Evolutionary conservation across 2,797 vertebrate genomes (phyloP), one percentile per base, ranked within the genome.

Genomic region (Brachymystax lenok): DNA sequence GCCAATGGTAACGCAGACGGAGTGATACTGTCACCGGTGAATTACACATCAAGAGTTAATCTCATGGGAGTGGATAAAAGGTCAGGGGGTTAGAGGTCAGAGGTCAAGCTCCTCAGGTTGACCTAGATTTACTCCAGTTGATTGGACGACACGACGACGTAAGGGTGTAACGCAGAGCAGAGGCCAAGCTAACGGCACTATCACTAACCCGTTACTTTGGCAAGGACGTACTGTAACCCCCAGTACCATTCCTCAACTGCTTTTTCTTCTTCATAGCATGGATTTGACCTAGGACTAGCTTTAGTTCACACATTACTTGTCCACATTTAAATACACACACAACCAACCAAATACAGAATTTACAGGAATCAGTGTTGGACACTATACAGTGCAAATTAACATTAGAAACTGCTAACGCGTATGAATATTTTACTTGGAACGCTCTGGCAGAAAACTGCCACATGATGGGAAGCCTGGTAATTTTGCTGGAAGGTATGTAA

Each of bases 331-430:
- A 72, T 86, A 88, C 84, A 75, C 24, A 83, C 79, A 81, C 76
- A 87, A 88, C 89, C 88, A 91, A 88, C 28, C 30, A 28, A 91
- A 90, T 77, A 83, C 89, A 86, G 83, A 86, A 84, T 90, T 91
- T 89, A 91, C 88, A 89, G 30, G 87, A 91, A 79, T 87, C 90
- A 46, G 87, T 5, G 30, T 89, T 86, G 87, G 87, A 92, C 91
- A 88, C 79, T 84, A 88, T 90, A 91, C 82, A 88, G 88, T 85
- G 84, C 85, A 92, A 88, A 90, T 85, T 90, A 40, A 74, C 21
- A 61, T 74, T 63, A 74, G 35, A 63, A 74, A 74, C 30, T 35
- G 71, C 54, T 59, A 13, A 73, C 10, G 52, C 17, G 46, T 52
- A 52, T 52, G 24, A 33, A 19, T 68, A 68, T 68, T 68, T 68